Base-by-base conservation (phyloP, 2,888 invertebrate species). In the Zygaena filipendulae region DNA sequence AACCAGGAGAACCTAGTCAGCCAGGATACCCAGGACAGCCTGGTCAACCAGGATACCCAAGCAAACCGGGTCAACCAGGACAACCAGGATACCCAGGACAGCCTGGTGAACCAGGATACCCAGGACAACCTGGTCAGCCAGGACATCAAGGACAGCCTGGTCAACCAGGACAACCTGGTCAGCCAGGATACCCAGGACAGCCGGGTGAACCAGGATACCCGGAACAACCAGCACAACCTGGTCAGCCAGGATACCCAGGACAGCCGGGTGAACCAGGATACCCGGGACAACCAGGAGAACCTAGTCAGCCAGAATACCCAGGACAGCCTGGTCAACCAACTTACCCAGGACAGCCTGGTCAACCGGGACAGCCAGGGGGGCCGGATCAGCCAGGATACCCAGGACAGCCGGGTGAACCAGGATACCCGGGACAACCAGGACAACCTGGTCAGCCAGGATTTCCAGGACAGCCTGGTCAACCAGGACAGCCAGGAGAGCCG, bases 1-100 rank as follows among this genome's bases (percentile, higher is more conserved):
- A 36, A 11, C 40, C 43, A 11, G 49, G 48, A 13, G 22, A 39
- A 3, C 48, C 48, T 11, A 50, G 47, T 2, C 27, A 43, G 3
- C 49, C 52, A 22, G 35, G 52, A 32, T n/a, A 35, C 3, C 43
- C 45, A 11, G 49, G 48, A 21, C 27, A 37, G 4, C 42, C 46
- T 25, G 52, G 50, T 3, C 21, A 32, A 2, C 40, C 36, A 5
- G 43, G 42, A 4, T 19, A 32, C 2, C 37, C 37, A 28, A 50
- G 45, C 5, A 13, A 35, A 11, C 40, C 43, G 5, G 49, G 47
- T 11, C 28, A 38, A 23, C 45, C 41, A 11, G 47, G 45, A 3
- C 34, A 41, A 2, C 40, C 39, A 5, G 45, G 46, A 4, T 7
- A 33, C 2, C 40, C 38, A 6, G 43, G 45, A 2, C 11, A 40